Evolutionary conservation across 1,140 invertebrate species (phyloP), one percentile per base, ranked within the genome.

Genomic region (Drosophila triauraria): DNA sequence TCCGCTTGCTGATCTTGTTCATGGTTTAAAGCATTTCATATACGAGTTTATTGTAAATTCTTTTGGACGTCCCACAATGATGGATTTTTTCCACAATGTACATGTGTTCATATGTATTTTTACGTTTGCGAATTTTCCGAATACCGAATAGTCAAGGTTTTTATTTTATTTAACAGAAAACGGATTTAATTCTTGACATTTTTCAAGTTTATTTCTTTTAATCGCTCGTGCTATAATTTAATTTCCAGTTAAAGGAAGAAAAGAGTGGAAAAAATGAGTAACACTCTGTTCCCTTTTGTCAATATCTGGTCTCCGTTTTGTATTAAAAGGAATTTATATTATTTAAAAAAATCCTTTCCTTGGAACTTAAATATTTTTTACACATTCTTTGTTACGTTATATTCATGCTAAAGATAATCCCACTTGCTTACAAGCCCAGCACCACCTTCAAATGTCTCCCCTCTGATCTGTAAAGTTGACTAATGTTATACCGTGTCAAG

Each of bases 401-500:
- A 4, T 0, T 35, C 7, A 38, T 15, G 20, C 20, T 10, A 15
- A 54, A 40, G 17, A 7, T 54, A 40, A 53, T 40, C 12, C 38
- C 2, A n/a, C 6, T 40, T 20, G 64, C 27, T 40, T 47, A 5
- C 54, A 48, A 44, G 53, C 43, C 71, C 62, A 68, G 51, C 40
- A 30, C 30, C 10, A 20, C 60, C 48, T 46, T 53, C 32, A 46
- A 65, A 23, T 17, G 47, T 35, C 38, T 43, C 40, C 38, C 62
- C 67, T 40, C 12, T 65, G 32, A 46, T n/a, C 48, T 13, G 17
- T 3, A 54, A 68, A 70, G 48, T 70, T 69, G 25, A 47, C 67
- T 68, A 47, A 69, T 70, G 40, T 68, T 40, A 54, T 70, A 47
- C 48, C 32, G 40, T 77, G 50, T 53, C 75, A 69, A 69, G 63